phyloP scores from a whole-genome alignment of 1,140 invertebrate species.

The Pseudomyrmex gracilis region DNA sequence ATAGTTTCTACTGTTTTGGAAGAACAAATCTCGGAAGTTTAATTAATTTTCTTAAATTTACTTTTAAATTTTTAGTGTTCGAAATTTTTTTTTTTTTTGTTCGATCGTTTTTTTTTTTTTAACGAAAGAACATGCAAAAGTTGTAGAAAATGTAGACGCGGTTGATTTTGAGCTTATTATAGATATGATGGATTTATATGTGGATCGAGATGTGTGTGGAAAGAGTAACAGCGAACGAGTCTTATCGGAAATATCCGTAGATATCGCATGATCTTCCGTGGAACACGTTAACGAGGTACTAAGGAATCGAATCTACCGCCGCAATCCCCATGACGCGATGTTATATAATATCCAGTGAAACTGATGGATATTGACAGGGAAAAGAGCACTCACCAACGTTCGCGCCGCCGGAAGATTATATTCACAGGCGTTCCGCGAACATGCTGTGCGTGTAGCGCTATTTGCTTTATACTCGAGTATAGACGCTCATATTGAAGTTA shows the following conservation, averaged over 20 bases:
- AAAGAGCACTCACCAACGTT: conserved; percentile 15
- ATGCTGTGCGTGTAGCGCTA: conserved; percentile 25
- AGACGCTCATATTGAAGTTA: conserved; percentile 53
- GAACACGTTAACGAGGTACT: conserved; percentile 25
- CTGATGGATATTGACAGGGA: conserved; percentile 31
- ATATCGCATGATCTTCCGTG: conserved; percentile 5
- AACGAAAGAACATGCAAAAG: neutral
- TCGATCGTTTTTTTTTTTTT: too few relatives aligned
- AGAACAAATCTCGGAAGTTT: too few relatives aligned
- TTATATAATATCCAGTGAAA: conserved; percentile 31
- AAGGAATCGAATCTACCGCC: conserved; percentile 11
- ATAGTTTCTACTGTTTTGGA: too few relatives aligned
- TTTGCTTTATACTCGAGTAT: conserved; percentile 28
- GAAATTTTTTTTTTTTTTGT: neutral
- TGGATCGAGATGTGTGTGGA: neutral
- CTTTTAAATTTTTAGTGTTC: neutral
- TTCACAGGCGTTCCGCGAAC: neutral
- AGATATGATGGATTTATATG: conserved; percentile 18
- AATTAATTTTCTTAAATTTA: neutral
- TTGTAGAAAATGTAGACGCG: neutral
- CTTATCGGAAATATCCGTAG: conserved; percentile 11
- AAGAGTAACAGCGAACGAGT: neutral
- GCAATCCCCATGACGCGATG: neutral
- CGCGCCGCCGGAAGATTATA: conserved; percentile 24
- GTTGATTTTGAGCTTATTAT: conserved; percentile 16